These are phyloP conservation scores for Hemicrepidius hirtus DNA, from an alignment of 2,888 invertebrate genomes.

Conservation along the genomic window DNA sequence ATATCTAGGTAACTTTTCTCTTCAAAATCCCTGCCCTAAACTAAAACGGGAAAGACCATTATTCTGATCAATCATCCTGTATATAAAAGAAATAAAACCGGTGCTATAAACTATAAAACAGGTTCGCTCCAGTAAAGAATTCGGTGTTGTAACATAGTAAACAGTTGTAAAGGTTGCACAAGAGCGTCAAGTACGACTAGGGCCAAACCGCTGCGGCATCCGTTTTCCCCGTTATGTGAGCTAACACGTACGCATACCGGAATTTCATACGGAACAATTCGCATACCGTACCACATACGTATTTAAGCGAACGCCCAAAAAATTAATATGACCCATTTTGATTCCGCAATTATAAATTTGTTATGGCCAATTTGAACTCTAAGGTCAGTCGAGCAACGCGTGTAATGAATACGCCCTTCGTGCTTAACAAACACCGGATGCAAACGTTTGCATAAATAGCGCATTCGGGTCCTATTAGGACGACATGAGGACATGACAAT, in stretches of 20 bases:
- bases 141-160: conserved; percentile 49
- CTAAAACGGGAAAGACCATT: too few relatives aligned
- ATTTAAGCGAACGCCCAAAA: conserved; percentile 37
- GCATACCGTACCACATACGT: conserved; percentile 43
- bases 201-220: conserved; percentile 37
- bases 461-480: conserved; percentile 13
- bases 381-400: neutral
- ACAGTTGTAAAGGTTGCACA: conserved; percentile 49
- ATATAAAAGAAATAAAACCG: conserved; percentile 29
- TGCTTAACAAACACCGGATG: conserved; percentile 8
- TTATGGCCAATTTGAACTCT: conserved; percentile 11
- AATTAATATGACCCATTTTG: conserved; percentile 39
- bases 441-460: conserved; percentile 18
- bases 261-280: conserved; percentile 48
- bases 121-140: conserved; percentile 48
- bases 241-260: conserved; percentile 44
- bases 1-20: too few relatives aligned
- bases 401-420: conserved; percentile 27
- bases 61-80: conserved; percentile 16
- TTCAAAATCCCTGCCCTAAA: too few relatives aligned
- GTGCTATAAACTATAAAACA: conserved; percentile 42
- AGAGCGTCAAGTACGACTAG: conserved; percentile 44
- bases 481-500: conserved; percentile 29
- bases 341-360: conserved; percentile 10
- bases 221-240: conserved; percentile 47